Evolutionary conservation across 2,113 vertebrate species (phyloP), one percentile per base, ranked within the genome.

Genomic region (Dicentrarchus labrax): DNA sequence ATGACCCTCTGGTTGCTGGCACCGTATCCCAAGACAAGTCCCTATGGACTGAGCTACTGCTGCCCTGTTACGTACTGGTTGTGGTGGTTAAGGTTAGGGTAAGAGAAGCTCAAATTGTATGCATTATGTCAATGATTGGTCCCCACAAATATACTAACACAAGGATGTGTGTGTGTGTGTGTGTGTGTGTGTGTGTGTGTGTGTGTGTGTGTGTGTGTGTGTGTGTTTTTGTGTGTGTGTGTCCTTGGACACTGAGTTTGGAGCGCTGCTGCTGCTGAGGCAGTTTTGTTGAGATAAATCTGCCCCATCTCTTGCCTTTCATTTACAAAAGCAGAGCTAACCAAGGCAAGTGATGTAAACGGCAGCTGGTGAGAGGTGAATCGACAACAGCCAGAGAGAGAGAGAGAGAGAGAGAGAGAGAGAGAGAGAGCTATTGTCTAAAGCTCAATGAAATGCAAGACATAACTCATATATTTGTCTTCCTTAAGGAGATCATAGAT

Each of bases 401-500:
- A 4, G 7, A 24, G 16, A 56, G 57, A 39, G 36, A 38, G 38
- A 21, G 43, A 24, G 16, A 48, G 4, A 13, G 30, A 30, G 38
- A 53, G 21, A 36, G 24, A 45, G 22, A 47, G 36, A 5, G 45
- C 19, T 53, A 15, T 75, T 67, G 71, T 84, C 21, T 38, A 22
- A 57, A 56, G 69, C 69, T 71, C 74, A 71, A 30, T 83, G 68
- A 78, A 84, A 86, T 83, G 57, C 67, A 62, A 38, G 75, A 66
- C 56, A 74, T 89, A 80, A 89, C 86, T 94, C 89, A 36, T 3
- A 87, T 68, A 88, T 88, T 75, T 53, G 76, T 79, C 80, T 83
- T 80, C 61, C 70, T 89, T 57, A 61, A 72, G 72, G 61, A 69
- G 86, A 91, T 78, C 85, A 76, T 68, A 68, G 84, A 87, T 89